These are phyloP conservation scores for Trachythela sp. DNA, from an alignment of 64 coral and sea anemone genomes.

Conservation along the genomic window DNA sequence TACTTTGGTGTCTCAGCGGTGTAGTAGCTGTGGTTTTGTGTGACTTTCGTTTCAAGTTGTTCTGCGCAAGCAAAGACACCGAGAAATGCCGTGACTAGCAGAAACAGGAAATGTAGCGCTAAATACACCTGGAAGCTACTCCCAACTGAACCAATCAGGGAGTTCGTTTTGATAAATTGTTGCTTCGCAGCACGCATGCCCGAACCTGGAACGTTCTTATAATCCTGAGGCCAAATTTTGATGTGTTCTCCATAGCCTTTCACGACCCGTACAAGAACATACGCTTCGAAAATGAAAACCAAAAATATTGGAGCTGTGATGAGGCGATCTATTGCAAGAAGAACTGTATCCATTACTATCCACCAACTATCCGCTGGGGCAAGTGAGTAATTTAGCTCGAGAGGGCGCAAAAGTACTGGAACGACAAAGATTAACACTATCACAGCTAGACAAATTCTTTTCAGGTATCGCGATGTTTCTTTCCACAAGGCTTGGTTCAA, in stretches of 20 bases:
- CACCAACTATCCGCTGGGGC: background rate
- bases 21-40: background rate
- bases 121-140: background rate
- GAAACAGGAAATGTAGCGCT: background rate
- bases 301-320: slow-evolving; percentile 13
- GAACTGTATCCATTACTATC: background rate
- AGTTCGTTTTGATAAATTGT: background rate
- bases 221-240: background rate
- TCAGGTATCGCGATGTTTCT: background rate
- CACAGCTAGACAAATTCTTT: background rate
- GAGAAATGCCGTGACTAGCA: background rate
- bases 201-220: background rate
- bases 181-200: background rate
- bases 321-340: background rate
- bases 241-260: background rate
- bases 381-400: background rate
- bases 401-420: background rate
- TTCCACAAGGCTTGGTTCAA: background rate
- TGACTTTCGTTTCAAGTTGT: background rate
- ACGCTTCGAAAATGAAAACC: background rate
- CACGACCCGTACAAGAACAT: background rate
- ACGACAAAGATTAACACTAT: background rate
- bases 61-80: background rate
- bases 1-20: background rate
- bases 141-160: background rate